phyloP scores from a whole-genome alignment of 2,797 vertebrate genomes.

The Sebastes jordani region DNA sequence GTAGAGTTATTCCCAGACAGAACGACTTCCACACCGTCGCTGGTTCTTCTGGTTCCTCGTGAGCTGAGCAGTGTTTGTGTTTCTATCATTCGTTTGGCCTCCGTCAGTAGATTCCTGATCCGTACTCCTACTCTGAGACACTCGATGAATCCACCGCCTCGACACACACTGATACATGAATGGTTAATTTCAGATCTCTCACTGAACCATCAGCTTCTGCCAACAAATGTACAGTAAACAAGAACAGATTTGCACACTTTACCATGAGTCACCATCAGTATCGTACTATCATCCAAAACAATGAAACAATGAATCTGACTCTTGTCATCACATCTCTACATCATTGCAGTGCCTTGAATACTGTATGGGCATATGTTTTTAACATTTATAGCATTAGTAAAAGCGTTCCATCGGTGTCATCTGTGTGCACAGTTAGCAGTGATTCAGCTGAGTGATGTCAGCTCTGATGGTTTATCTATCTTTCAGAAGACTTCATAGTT shows the following conservation, averaged over 20 bases:
- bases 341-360: slow-evolving; percentile 83
- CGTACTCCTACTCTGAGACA: slow-evolving; percentile 56
- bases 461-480: slow-evolving; percentile 37
- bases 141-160: slow-evolving; percentile 36
- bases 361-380: slow-evolving; percentile 74
- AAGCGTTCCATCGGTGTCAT: slow-evolving; percentile 54
- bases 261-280: slow-evolving; percentile 50
- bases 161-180: slow-evolving; percentile 34
- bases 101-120: slow-evolving; percentile 34
- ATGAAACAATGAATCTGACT: slow-evolving; percentile 30
- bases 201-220: slow-evolving; percentile 70
- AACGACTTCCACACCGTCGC: too few relatives aligned
- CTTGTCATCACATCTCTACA: slow-evolving; percentile 65
- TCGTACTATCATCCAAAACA: slow-evolving; percentile 35
- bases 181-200: slow-evolving; percentile 46
- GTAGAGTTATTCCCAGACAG: background rate
- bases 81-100: slow-evolving; percentile 53
- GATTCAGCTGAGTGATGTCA: slow-evolving; percentile 60
- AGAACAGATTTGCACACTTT: slow-evolving; percentile 68
- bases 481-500: slow-evolving; percentile 67
- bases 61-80: background rate
- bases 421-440: slow-evolving; percentile 57
- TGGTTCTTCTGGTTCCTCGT: too few relatives aligned
- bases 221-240: slow-evolving; percentile 75
- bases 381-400: slow-evolving; percentile 52